A percentile compares a stretch with the other conserved stretches of the same genome.
Conservation (phyloP, 2,797 vertebrate species). For the Furcifer pardalis region DNA sequence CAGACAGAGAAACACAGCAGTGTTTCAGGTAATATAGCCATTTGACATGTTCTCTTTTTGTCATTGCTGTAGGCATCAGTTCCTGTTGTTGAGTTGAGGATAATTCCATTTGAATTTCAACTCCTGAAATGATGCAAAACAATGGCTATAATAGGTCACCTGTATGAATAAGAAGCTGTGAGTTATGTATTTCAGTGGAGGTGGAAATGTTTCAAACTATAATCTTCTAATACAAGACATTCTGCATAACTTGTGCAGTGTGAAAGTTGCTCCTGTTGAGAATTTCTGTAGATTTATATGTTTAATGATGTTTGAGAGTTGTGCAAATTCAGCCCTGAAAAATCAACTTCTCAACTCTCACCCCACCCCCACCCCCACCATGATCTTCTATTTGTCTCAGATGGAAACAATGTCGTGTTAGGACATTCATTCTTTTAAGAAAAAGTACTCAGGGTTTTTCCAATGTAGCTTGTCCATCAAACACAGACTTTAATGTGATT, state of each 20-base stretch:
- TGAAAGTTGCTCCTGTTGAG: conserved; percentile 29
- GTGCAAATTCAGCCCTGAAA: conserved; percentile 2
- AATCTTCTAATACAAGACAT: neutral
- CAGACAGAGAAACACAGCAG: conserved; percentile 40
- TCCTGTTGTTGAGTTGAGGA: conserved; percentile 27
- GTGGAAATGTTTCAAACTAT: conserved; percentile 16
- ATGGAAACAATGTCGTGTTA: neutral
- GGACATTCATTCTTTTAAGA: too few species aligned
- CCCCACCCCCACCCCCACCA: conserved; percentile 3
- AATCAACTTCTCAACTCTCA: conserved; percentile 21
- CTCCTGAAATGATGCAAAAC: conserved; percentile 31
- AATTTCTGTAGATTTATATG: neutral
- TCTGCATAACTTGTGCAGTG: conserved; percentile 11
- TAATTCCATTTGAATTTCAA: conserved; percentile 51
- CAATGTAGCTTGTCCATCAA: too few species aligned
- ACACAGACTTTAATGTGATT: too few species aligned
- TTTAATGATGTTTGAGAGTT: conserved; percentile 30
- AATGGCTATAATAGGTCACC: conserved; percentile 29
- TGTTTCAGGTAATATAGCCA: neutral
- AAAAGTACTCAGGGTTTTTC: too few species aligned
- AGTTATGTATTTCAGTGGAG: neutral
- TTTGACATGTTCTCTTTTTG: conserved; percentile 41
- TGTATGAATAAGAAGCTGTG: conserved; percentile 33
- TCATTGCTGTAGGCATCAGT: conserved; percentile 32
- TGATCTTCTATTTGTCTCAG: neutral